Base-by-base conservation (phyloP, 2,113 vertebrate species). In the Odontophorus gujanensis region DNA sequence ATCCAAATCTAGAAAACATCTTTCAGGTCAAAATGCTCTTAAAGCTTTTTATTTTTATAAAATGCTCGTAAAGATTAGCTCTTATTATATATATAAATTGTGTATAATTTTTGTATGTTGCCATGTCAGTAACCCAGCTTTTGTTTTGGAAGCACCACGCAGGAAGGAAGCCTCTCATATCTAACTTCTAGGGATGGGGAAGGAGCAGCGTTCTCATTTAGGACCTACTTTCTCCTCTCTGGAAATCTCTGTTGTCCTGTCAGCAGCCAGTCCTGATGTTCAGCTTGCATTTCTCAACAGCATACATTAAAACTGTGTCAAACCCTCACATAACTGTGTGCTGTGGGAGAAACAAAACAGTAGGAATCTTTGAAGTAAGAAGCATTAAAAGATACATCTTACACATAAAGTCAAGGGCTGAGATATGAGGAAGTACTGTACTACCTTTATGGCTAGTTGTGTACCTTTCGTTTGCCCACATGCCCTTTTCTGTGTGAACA, bases 271-370 rank as follows among this genome's bases (percentile, higher is more conserved):
- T 72, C 51, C 15, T 48, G 21, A n/a, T 22, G 32, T 57, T 58
- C 28, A 51, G 20, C 10, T 14, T 51, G 76, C 12, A 4, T 77
- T 85, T 81, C 51, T 81, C 9, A 28, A 20, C 14, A 72, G 51
- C 47, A 15, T 4, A 58, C 40, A 11, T n/a, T 5, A 53, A 62
- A 55, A n/a, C 15, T 68, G 40, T 81, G 28, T 73, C 38, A 53
- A 12, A 2, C 5, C 14, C 10, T 13, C 11, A 21, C 3, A 1
- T 36, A 53, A 13, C 14, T 51, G 26, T 15, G 30, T 12, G 14
- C 42, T 38, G 12, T 38, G 48, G 22, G 14, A 50, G 43, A 26
- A 43, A 9, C 36, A 20, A 13, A 61, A 36, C 13, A 2, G 59
- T 7, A 30, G 32, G 65, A 40, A 34, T 11, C 25, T 79, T 55